Evolutionary conservation across 2,888 invertebrate species (phyloP), one percentile per base, ranked within the genome.

Genomic region (Plebejus argus): DNA sequence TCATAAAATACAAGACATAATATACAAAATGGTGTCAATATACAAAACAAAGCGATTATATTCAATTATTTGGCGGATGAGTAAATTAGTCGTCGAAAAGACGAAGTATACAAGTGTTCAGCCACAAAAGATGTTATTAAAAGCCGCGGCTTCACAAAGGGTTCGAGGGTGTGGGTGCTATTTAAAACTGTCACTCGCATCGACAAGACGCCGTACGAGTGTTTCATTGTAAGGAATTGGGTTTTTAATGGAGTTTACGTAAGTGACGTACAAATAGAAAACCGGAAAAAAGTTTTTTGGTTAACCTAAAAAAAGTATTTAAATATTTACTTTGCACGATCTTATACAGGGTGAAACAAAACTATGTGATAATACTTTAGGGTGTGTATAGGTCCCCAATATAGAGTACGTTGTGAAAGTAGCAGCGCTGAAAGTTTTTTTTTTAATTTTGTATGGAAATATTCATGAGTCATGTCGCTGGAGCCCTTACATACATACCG

Each of bases 101-200:
- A 10, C 61, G 20, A 12, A 3, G 23, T 61, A 20, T 15, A 61
- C 12, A 61, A 70, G 70, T 18, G 33, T 35, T 70, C 35, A 70
- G 39, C n/a, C 35, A 71, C 33, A 71, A 39, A 39, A 35, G 71
- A 39, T 39, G 45, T 39, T 71, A 71, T 71, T 71, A 79, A 82
- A 82, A 82, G 80, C 79, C 78, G 77, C 70, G 78, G n/a, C n/a
- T 70, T 78, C 86, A 85, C 88, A 88, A 85, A 82, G 85, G 82
- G 79, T 77, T 85, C 86, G 20, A 72, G 72, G 72, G 49, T 49
- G 72, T 39, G 72, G 12, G 49, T 23, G 49, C 39, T 72, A 49
- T 72, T 72, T 45, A 72, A 72, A 83, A 85, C 87, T 90, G 91
- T 90, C 91, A 89, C 77, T 81, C 81, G 83, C 91, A 89, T 87